phyloP scores from a whole-genome alignment of 2,797 vertebrate genomes.

The Tinamus major region DNA sequence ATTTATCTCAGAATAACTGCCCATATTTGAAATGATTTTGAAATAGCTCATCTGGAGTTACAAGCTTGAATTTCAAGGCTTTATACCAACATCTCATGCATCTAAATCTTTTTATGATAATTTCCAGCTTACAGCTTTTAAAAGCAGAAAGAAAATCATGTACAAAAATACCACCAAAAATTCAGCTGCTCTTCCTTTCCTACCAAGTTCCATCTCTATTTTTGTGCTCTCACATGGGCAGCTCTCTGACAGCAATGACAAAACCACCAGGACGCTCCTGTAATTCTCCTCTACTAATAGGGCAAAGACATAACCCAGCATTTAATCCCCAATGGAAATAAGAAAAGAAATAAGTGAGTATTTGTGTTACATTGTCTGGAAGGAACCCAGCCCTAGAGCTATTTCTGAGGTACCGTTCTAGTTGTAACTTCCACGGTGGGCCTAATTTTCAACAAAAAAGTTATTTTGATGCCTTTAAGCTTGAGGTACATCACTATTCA shows the following conservation, averaged over 20 bases:
- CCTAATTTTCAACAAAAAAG: not conserved
- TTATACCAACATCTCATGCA: not conserved
- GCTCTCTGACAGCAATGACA: not conserved
- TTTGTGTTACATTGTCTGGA: not conserved
- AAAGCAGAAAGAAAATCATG: conserved; percentile 14
- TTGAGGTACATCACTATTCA: not conserved
- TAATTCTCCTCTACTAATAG: not conserved
- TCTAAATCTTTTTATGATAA: conserved; percentile 52
- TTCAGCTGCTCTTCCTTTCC: not conserved
- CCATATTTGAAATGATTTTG: conserved; percentile 48
- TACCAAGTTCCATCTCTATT: not conserved
- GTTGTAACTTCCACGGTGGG: not conserved
- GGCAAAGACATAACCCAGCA: not conserved
- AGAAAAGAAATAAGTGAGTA: not conserved
- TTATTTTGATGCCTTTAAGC: not conserved
- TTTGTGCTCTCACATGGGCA: not conserved
- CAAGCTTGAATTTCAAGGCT: not conserved
- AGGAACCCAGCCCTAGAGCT: not conserved
- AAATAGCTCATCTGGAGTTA: conserved; percentile 52
- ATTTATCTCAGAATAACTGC: conserved; percentile 64
- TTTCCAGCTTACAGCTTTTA: conserved; percentile 41
- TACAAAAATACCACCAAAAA: conserved; percentile 13
- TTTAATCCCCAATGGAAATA: not conserved
- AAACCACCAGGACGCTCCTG: not conserved
- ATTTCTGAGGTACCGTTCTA: not conserved